These are phyloP conservation scores for Phenacoccus solenopsis DNA, from an alignment of 1,140 invertebrate species.

Conservation along the genomic window DNA sequence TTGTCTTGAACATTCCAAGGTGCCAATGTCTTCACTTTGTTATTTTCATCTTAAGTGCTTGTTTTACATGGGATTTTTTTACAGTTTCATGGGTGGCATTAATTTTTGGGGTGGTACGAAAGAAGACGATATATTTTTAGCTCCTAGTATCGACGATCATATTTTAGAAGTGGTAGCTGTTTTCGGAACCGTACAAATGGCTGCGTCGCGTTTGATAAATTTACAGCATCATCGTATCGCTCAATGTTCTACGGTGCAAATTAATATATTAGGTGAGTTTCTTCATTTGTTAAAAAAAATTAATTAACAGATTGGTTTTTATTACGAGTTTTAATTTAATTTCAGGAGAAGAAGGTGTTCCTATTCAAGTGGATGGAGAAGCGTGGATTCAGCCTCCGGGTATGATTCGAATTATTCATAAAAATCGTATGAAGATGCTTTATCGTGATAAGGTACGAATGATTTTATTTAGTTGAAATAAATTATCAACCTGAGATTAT, in stretches of 20 bases:
- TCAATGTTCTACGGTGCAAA: conserved; percentile 88
- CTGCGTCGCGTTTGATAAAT: conserved; percentile 84
- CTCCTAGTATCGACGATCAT: conserved; percentile 83
- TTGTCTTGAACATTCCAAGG: conserved; percentile 93
- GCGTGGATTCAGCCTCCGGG: conserved; percentile 97
- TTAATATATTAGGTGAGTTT: conserved; percentile 69
- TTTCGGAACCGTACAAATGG: conserved; percentile 94
- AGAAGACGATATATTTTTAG: conserved; percentile 73
- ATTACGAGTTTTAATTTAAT: conserved; percentile 13
- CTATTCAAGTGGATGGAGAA: conserved; percentile 90
- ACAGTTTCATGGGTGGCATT: conserved; percentile 92
- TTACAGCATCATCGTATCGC: conserved; percentile 93
- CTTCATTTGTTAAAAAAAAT: not conserved
- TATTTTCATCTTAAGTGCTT: conserved; percentile 5
- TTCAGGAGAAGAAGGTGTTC: conserved; percentile 64
- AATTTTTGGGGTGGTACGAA: conserved; percentile 94
- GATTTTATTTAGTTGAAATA: no score
- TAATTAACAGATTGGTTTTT: not conserved
- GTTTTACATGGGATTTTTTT: conserved; percentile 24
- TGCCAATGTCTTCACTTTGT: conserved; percentile 29
- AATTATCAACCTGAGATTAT: no score
- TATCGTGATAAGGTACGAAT: conserved; percentile 76
- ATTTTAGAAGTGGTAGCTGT: conserved; percentile 92
- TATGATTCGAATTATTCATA: conserved; percentile 88
- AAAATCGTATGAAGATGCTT: conserved; percentile 92